These are phyloP conservation scores for Crematogaster levior DNA, from an alignment of 2,888 invertebrate species.

Conservation along the genomic window DNA sequence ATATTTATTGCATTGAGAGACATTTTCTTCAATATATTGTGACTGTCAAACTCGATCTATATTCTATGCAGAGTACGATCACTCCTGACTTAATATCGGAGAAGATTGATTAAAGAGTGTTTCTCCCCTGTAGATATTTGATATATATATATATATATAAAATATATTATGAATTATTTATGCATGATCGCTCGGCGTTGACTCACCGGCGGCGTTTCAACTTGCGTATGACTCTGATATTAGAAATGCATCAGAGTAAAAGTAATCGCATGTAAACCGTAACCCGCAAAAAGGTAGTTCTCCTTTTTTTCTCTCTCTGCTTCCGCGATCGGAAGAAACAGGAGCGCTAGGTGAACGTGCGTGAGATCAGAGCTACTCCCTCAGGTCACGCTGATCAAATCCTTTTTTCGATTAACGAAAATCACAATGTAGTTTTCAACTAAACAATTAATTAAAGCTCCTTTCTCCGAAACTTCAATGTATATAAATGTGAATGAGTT, in stretches of 20 bases:
- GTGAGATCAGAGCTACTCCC: not conserved
- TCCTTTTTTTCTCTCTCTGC: not conserved
- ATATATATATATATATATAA: too few species aligned
- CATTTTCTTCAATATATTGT: not conserved
- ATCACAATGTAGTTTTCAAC: not conserved
- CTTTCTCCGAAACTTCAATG: not conserved
- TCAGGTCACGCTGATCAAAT: not conserved
- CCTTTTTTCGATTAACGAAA: not conserved
- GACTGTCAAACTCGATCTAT: not conserved
- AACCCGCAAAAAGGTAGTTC: not conserved
- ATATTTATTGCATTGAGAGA: not conserved
- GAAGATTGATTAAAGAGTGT: not conserved
- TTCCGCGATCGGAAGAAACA: not conserved
- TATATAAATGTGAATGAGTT: not conserved
- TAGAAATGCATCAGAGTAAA: conserved; percentile 19
- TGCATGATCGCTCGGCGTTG: conserved; percentile 6
- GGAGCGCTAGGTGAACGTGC: not conserved
- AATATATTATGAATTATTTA: conserved; percentile 19
- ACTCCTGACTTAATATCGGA: not conserved
- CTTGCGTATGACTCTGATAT: conserved; percentile 9
- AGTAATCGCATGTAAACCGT: not conserved
- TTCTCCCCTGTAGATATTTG: not conserved
- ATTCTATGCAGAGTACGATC: not conserved
- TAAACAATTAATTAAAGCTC: not conserved
- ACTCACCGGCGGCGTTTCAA: not conserved